phyloP scores from a whole-genome alignment of 2,888 invertebrate species.

The Chouioia cunea region DNA sequence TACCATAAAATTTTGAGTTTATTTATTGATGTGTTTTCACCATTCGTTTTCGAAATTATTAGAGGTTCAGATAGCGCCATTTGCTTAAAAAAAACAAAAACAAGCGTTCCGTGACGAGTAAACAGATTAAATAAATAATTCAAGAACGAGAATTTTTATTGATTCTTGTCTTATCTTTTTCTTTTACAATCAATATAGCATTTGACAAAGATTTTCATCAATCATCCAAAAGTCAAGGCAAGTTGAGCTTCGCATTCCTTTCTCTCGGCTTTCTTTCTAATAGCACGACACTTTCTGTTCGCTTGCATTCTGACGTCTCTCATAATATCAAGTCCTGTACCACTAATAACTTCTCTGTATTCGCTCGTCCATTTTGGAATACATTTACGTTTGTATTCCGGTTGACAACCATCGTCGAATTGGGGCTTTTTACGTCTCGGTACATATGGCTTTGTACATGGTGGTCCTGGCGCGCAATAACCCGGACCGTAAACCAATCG shows the following conservation, averaged over 20 bases:
- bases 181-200: not conserved
- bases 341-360: constrained; percentile 76
- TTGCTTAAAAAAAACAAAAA: no score
- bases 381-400: constrained; percentile 25
- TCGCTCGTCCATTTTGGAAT: constrained; percentile 63
- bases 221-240: not conserved
- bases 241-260: not conserved
- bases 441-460: not conserved
- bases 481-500: not conserved
- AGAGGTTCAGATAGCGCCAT: no score
- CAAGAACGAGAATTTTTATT: no score
- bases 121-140: no score
- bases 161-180: no score
- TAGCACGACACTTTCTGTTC: not conserved
- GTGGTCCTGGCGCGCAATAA: not conserved
- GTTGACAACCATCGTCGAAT: not conserved
- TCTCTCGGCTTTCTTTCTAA: not conserved
- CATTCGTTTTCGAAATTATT: no score
- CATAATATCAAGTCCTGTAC: constrained; percentile 75
- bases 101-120: no score
- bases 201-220: constrained; percentile 5
- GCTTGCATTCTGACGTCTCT: constrained; percentile 70
- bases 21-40: no score
- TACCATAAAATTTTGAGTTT: no score
- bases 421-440: not conserved